Evolutionary conservation across 2,113 vertebrate genomes (phyloP), one percentile per base, ranked within the genome.

Genomic region (Periophthalmus modestus): DNA sequence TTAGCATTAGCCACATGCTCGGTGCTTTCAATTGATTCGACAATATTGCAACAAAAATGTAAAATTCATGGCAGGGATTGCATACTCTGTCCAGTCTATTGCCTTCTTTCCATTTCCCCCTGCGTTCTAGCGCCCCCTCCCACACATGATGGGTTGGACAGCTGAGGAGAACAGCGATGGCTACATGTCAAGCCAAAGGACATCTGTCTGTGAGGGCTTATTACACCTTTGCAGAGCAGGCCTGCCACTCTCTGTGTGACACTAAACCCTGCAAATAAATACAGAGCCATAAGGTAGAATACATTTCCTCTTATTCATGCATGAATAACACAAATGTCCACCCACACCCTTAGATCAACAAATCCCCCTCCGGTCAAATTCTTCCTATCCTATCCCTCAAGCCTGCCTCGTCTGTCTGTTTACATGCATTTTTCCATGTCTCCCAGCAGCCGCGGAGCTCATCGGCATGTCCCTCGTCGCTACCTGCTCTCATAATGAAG

Each of bases 401-500:
- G 57, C 46, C 69, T 43, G 65, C 62, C 23, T 43, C 2, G 10
- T 21, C 63, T 68, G 12, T 34, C 0, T 33, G 59, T 61, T 68
- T 57, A 6, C 65, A 58, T 43, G 59, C 61, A 47, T 77, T 67
- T 72, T 47, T 5, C 63, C 33, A 36, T 68, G 47, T 79, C 67
- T 71, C 46, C 2, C 54, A 28, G 39, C 21, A 15, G 52, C 69
- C 36, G 77, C 28, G 15, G 50, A 16, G 21, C 46, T 71, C 33
- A 0, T 19, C 68, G 36, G 72, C 78, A 73, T 71, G 65, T 79
- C 62, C 75, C 80, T 74, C 85, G 82, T 82, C 82, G 79, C 83
- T 89, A 82, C 87, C 89, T 89, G 85, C 83, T 84, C 74, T 66
- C 74, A 74, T 85, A 89, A 90, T 88, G 82, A 88, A 87, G 89